Conservation (phyloP, 2,797 vertebrate genomes). For the Cossypha heuglini region DNA sequence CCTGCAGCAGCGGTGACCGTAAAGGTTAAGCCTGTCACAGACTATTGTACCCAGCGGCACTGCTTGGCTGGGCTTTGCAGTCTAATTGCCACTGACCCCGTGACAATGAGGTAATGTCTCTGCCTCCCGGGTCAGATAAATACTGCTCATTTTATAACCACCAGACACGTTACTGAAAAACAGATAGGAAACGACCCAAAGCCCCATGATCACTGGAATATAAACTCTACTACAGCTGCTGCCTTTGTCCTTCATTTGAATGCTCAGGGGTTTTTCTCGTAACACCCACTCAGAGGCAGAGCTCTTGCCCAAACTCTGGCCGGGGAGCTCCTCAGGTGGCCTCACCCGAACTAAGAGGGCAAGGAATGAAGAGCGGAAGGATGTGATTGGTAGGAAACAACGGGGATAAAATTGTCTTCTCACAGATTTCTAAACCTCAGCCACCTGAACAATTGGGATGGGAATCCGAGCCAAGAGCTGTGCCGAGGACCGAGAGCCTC, state of each 20-base stretch:
- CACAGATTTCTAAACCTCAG: background rate
- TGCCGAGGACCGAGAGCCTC: background rate
- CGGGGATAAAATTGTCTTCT: rapidly evolving
- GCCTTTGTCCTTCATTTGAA: background rate
- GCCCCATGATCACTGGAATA: background rate
- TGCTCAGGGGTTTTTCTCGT: background rate
- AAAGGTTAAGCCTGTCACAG: conserved; percentile 45
- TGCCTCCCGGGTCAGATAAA: conserved; percentile 60
- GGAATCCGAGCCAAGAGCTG: background rate
- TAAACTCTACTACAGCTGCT: background rate
- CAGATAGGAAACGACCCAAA: conserved; percentile 37
- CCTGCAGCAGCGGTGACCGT: background rate
- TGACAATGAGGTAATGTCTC: conserved; percentile 69
- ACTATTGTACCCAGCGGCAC: conserved; percentile 26
- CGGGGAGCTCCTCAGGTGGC: background rate
- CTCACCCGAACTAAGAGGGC: background rate
- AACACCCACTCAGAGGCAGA: background rate
- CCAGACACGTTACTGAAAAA: conserved; percentile 49
- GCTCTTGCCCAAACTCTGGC: background rate
- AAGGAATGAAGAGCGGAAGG: background rate
- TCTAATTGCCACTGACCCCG: conserved; percentile 54
- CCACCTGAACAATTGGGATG: background rate
- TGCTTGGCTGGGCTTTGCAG: conserved; percentile 38
- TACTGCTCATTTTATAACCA: conserved; percentile 53
- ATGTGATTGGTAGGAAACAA: background rate